These are phyloP conservation scores for Salvelinus sp. DNA, from an alignment of 2,113 vertebrate genomes.

Conservation along the genomic window DNA sequence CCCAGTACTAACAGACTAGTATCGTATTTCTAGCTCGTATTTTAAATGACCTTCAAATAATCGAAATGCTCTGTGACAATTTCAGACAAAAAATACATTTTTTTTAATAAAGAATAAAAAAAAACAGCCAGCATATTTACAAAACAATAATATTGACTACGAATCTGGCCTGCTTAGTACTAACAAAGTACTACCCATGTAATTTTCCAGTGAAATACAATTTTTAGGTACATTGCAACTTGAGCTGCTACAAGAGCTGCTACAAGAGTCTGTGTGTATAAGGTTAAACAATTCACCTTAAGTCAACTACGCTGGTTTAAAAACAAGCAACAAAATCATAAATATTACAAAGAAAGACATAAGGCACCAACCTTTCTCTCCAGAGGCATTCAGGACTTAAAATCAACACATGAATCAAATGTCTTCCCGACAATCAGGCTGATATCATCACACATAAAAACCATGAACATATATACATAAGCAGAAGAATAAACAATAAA, in stretches of 20 bases:
- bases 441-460: constrained; percentile 17
- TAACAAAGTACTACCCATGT: constrained; percentile 41
- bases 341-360: constrained; percentile 54
- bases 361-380: constrained; percentile 23
- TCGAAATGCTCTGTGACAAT: constrained; percentile 59
- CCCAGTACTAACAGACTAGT: constrained; percentile 27
- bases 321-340: constrained; percentile 49
- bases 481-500: constrained; percentile 17
- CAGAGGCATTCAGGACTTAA: constrained; percentile 39
- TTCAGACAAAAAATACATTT: constrained; percentile 49
- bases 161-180: constrained; percentile 56
- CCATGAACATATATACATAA: constrained; percentile 51
- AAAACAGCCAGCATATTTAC: constrained; percentile 73
- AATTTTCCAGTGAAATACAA: constrained; percentile 72
- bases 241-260: constrained; percentile 61
- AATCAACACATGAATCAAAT: constrained; percentile 24
- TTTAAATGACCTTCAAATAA: not conserved
- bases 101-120: not conserved
- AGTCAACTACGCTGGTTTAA: constrained; percentile 43
- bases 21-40: not conserved
- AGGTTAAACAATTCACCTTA: constrained; percentile 61
- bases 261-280: constrained; percentile 65
- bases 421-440: constrained; percentile 10
- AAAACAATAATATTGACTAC: constrained; percentile 71
- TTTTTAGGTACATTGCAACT: constrained; percentile 62